Conservation (phyloP, 1,140 invertebrate species). For the Leptestheria dahalacensis region DNA sequence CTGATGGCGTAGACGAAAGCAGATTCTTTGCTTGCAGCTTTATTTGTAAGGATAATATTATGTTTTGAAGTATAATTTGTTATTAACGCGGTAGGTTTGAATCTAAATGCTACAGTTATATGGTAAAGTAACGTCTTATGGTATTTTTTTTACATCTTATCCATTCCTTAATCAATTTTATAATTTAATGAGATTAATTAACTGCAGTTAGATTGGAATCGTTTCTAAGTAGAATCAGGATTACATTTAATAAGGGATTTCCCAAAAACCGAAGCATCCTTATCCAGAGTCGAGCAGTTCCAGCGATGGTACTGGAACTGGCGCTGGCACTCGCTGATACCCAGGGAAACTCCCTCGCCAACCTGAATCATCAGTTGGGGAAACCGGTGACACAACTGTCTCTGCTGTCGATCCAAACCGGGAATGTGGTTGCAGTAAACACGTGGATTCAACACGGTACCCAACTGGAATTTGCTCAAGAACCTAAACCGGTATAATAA, state of each 20-base stretch:
- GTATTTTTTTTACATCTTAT: no score
- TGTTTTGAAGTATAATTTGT: background rate
- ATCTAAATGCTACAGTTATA: no score
- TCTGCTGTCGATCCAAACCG: slow-evolving; percentile 28
- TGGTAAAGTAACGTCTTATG: no score
- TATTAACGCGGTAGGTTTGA: no score
- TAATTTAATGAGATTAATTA: background rate
- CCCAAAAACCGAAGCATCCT: slow-evolving; percentile 53
- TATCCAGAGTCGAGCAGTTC: slow-evolving; percentile 72
- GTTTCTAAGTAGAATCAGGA: slow-evolving; percentile 16
- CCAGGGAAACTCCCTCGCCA: slow-evolving; percentile 62
- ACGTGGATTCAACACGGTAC: slow-evolving; percentile 24
- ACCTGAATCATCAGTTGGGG: slow-evolving; percentile 76
- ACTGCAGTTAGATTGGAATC: no score
- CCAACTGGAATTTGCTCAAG: slow-evolving; percentile 19
- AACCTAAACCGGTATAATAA: slow-evolving; percentile 18
- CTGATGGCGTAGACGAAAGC: slow-evolving; percentile 84
- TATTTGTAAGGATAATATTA: slow-evolving; percentile 15
- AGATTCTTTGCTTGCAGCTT: slow-evolving; percentile 70
- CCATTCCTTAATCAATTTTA: no score
- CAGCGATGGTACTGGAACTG: slow-evolving; percentile 66
- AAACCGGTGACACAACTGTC: slow-evolving; percentile 26
- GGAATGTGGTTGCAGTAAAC: slow-evolving; percentile 31
- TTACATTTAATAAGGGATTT: slow-evolving; percentile 36
- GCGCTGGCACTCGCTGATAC: slow-evolving; percentile 51